Conservation (phyloP, 1,140 invertebrate species). For the Drosophila repleta region DNA sequence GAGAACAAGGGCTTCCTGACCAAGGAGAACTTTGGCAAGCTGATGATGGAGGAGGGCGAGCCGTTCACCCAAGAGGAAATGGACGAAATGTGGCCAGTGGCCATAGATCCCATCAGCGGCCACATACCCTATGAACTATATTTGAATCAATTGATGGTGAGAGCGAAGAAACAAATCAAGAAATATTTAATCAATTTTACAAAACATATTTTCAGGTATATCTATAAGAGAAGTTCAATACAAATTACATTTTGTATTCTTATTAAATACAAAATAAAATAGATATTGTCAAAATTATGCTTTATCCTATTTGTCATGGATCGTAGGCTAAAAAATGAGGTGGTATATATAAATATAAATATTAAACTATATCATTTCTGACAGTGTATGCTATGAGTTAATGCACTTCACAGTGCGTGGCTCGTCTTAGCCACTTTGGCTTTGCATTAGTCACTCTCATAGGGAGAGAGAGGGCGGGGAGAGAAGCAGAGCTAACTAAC, state of each 20-base stretch:
- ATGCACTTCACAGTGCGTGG: background rate
- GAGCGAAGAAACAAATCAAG: background rate
- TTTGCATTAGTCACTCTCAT: conserved; percentile 51
- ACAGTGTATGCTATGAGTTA: conserved; percentile 1
- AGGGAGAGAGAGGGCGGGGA: conserved; percentile 1
- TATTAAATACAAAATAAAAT: too few species aligned
- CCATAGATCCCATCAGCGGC: conserved; percentile 91
- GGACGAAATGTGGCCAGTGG: conserved; percentile 94
- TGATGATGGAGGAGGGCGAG: conserved; percentile 93
- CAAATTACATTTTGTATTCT: too few species aligned
- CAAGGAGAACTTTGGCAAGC: conserved; percentile 88
- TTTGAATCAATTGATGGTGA: conserved; percentile 89
- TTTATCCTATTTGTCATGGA: too few species aligned
- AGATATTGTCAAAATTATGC: background rate
- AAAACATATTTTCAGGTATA: conserved; percentile 55
- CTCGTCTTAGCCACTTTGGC: conserved; percentile 48
- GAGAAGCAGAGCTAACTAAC: conserved; percentile 57
- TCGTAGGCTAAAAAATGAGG: too few species aligned
- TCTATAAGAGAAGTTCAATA: background rate
- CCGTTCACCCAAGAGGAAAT: conserved; percentile 94
- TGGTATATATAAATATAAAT: too few species aligned
- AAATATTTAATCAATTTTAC: too few species aligned
- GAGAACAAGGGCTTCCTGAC: conserved; percentile 90
- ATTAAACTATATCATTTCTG: background rate
- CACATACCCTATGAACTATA: conserved; percentile 92